phyloP scores from a whole-genome alignment of 2,113 vertebrate genomes.

The Plestiodon gilberti region DNA sequence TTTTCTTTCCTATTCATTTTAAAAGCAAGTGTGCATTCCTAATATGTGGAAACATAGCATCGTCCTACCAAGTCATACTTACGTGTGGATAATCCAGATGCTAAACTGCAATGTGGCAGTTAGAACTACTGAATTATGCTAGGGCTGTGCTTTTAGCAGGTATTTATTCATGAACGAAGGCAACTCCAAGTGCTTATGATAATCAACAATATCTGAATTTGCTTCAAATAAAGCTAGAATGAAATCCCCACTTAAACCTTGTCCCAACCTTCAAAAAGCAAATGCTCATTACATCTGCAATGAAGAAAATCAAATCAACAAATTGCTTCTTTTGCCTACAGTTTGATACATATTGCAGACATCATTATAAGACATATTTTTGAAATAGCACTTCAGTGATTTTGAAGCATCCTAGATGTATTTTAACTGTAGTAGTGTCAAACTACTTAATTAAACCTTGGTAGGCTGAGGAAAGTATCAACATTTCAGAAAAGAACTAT shows the following conservation, averaged over 20 bases:
- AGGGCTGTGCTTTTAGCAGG: conserved; percentile 2
- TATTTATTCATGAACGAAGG: conserved; percentile 35
- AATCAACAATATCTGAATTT: neutral
- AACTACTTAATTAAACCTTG: neutral
- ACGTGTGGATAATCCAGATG: conserved; percentile 20
- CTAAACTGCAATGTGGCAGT: conserved; percentile 5
- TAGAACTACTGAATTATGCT: neutral
- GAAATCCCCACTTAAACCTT: conserved; percentile 18
- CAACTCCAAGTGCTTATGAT: conserved; percentile 14
- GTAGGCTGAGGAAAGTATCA: neutral
- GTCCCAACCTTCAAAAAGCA: neutral
- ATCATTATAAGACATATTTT: neutral
- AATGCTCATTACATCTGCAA: conserved; percentile 7
- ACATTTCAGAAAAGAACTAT: neutral
- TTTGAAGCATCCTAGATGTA: neutral
- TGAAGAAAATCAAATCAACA: neutral
- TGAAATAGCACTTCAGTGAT: neutral
- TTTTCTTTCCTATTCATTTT: no score
- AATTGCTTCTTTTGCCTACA: neutral
- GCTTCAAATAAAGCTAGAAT: conserved; percentile 20
- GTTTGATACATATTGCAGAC: neutral
- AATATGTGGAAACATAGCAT: no score
- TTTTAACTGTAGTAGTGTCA: neutral
- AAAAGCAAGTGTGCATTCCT: no score
- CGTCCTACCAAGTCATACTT: neutral